Percentiles rank a stretch among this genome's conserved stretches.
Evolutionary conservation across 2,888 invertebrate species (phyloP).

Genomic region (Parnassius orleans): DNA sequence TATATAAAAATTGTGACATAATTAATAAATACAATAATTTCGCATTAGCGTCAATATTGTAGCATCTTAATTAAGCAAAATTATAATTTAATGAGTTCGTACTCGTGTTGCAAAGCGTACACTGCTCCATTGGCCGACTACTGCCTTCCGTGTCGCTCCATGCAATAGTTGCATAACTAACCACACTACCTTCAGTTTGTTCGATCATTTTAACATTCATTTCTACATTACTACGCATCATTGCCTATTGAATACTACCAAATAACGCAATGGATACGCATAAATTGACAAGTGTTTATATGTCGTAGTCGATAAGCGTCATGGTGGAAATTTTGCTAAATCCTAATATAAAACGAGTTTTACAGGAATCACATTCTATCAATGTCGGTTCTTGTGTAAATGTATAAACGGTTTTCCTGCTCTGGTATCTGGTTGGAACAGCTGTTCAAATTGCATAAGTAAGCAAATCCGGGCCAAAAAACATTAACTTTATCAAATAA

Average conservation of each 20-base stretch:
- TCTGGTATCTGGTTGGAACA: slow-evolving; percentile 34
- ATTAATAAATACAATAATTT: too few species aligned
- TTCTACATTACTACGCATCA: slow-evolving; percentile 1
- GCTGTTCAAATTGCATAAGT: slow-evolving; percentile 24
- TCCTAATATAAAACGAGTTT: slow-evolving; percentile 62
- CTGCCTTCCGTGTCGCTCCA: slow-evolving; percentile 70
- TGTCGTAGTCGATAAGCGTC: slow-evolving; percentile 7
- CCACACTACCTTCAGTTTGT: slow-evolving; percentile 34
- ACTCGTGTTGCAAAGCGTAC: slow-evolving; percentile 35
- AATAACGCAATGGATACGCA: slow-evolving; percentile 14
- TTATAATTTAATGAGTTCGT: slow-evolving; percentile 24
- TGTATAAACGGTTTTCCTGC: slow-evolving; percentile 60
- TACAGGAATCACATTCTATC: slow-evolving; percentile 59
- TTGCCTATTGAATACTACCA: background rate
- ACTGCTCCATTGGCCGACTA: slow-evolving; percentile 75
- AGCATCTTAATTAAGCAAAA: too few species aligned
- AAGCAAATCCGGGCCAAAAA: too few species aligned
- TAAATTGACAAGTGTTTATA: slow-evolving; percentile 31
- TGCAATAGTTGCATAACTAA: slow-evolving; percentile 64
- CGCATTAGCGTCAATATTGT: too few species aligned
- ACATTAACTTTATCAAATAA: too few species aligned
- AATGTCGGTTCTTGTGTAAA: slow-evolving; percentile 70
- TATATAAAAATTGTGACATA: too few species aligned
- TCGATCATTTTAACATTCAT: slow-evolving; percentile 14
- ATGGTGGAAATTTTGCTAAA: slow-evolving; percentile 34